Percentiles rank a stretch among this genome's conserved stretches.
Evolutionary conservation across 53 echinoderm and acorn worm species (phyloP).

Genomic region (Antedon mediterranea): DNA sequence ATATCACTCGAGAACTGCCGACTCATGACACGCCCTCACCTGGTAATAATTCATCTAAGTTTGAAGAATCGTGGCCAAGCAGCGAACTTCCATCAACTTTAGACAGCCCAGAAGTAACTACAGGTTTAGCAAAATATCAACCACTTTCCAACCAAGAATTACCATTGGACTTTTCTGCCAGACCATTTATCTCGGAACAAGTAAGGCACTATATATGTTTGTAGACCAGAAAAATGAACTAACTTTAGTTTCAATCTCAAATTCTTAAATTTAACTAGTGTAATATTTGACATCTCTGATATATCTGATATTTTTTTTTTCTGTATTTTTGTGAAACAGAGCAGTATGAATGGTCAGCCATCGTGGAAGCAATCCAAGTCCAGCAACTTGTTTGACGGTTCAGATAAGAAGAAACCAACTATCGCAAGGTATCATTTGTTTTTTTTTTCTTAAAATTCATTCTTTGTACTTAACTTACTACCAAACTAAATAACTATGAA

Average conservation of each 20-base stretch:
- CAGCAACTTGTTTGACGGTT: background rate
- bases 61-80: slow-evolving; percentile 89
- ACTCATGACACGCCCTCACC: slow-evolving; percentile 85
- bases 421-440: background rate
- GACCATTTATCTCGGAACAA: too few species aligned
- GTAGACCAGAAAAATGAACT: too few species aligned
- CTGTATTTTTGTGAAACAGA: background rate
- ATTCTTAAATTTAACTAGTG: too few species aligned
- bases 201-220: too few species aligned
- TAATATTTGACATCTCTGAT: too few species aligned
- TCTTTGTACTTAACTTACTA: too few species aligned
- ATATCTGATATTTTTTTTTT: too few species aligned
- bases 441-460: too few species aligned
- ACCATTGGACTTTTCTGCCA: too few species aligned
- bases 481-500: too few species aligned
- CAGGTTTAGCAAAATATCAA: background rate
- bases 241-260: too few species aligned
- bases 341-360: background rate
- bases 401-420: background rate
- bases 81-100: slow-evolving; percentile 83
- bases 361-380: background rate
- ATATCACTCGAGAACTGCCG: slow-evolving; percentile 68
- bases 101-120: slow-evolving; percentile 25
- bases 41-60: slow-evolving; percentile 66
- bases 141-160: too few species aligned